Evolutionary conservation across 1,140 invertebrate genomes (phyloP), one percentile per base, ranked within the genome.

Genomic region (Anthonomus grandis): DNA sequence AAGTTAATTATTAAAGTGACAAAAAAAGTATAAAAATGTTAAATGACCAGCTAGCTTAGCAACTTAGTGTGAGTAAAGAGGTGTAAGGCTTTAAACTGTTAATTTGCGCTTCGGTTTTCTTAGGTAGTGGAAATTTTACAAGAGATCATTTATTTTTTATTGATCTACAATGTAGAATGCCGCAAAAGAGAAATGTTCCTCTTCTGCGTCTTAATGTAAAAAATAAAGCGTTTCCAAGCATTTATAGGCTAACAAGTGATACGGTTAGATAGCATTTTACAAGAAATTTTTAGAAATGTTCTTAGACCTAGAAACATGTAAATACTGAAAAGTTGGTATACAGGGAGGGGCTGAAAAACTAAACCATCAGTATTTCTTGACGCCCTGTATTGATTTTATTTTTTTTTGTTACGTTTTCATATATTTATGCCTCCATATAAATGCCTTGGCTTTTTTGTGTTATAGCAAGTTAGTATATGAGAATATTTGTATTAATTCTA

Each of bases 21-120:
- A 50, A 18, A 49, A 58, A 51, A 54, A 38, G 52, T 58, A 51
- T 63, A 52, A 45, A 39, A 49, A 55, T 59, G 52, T 64, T 64
- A 64, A 59, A 59, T 59, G 65, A 67, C 65, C 65, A 67, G 65
- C 65, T 67, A 66, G 65, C 65, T 67, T 61, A 67, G 65, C 65
- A 55, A 55, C 13, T 48, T 36, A 18, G 36, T 64, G 58, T 64
- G 62, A 25, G 38, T 52, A 42, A 45, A 15, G 50, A 53, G 19
- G n/a, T n/a, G 24, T 60, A 52, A 34, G 49, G 50, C 49, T 63
- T 60, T n/a, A 22, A 46, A 57, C 41, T 44, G 19, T 53, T 60
- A 41, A 22, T 56, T 57, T 57, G 58, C 58, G 51, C 50, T 47
- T 34, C 53, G 57, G 46, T 22, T 58, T 63, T 59, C 50, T 46